Conservation (phyloP, 2,888 invertebrate species). For the Syritta pipiens region DNA sequence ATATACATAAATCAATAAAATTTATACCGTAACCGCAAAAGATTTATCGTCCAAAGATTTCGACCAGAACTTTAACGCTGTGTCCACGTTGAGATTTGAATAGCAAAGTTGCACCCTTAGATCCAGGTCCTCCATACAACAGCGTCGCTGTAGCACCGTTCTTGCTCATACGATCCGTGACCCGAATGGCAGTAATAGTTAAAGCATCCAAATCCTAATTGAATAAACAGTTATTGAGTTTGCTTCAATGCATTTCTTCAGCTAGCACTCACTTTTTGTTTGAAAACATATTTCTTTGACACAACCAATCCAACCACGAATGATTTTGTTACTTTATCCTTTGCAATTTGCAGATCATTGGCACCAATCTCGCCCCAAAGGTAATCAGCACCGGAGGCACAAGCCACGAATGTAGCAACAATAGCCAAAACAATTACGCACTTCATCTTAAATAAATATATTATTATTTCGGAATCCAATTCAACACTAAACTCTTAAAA, state of each 20-base stretch:
- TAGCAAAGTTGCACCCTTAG: conserved; percentile 77
- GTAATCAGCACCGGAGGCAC: conserved; percentile 72
- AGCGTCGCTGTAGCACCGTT: conserved; percentile 78
- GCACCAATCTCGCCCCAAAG: conserved; percentile 72
- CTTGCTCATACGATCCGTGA: conserved; percentile 67
- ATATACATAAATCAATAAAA: too few species aligned
- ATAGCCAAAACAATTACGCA: conserved; percentile 22
- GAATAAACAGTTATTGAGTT: background rate
- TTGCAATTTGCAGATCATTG: conserved; percentile 72
- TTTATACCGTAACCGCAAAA: too few species aligned
- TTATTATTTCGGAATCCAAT: background rate
- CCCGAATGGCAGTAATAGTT: conserved; percentile 64
- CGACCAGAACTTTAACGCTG: conserved; percentile 78
- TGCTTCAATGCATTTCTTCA: background rate
- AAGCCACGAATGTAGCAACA: conserved; percentile 47
- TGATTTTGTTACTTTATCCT: conserved; percentile 72
- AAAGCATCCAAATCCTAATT: conserved; percentile 31
- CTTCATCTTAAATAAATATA: conserved; percentile 38
- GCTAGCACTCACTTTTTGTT: conserved; percentile 71
- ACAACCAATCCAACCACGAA: conserved; percentile 72
- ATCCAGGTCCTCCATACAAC: conserved; percentile 79
- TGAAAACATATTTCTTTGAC: conserved; percentile 72
- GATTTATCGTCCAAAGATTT: conserved; percentile 75
- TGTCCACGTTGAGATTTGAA: conserved; percentile 79
- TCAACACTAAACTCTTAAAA: background rate